These are phyloP conservation scores for Sciurus carolinensis DNA, from an alignment of 2,797 vertebrate genomes.

Conservation along the genomic window DNA sequence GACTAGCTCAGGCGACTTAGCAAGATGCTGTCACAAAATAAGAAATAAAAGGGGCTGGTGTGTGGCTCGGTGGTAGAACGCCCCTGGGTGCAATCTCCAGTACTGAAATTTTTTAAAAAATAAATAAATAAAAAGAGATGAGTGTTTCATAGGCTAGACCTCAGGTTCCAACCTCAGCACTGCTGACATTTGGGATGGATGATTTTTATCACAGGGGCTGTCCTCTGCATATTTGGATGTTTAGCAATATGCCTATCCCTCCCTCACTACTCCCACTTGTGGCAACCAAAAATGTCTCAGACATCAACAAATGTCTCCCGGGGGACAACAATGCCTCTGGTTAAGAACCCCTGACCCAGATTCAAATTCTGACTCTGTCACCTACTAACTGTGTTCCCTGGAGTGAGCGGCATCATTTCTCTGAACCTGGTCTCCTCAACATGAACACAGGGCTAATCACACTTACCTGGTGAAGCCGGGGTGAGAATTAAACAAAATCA, in stretches of 20 bases:
- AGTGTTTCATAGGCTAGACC: neutral
- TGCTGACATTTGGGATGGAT: neutral
- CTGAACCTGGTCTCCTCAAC: neutral
- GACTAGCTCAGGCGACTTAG: too few species aligned
- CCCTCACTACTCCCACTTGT: neutral
- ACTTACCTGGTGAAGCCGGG: neutral
- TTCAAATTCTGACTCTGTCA: neutral
- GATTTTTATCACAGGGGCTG: neutral
- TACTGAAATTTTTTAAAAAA: too few species aligned
- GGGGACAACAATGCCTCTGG: neutral
- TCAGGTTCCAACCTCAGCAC: neutral
- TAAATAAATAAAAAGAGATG: neutral
- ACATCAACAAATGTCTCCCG: neutral
- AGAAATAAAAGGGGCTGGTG: too few species aligned
- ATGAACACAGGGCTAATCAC: neutral
- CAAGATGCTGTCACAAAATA: too few species aligned
- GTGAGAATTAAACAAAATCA: slow-evolving; percentile 39
- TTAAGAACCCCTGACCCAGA: neutral
- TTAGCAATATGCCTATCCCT: neutral
- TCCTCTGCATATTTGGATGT: neutral
- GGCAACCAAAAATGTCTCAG: neutral
- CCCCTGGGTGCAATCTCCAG: too few species aligned
- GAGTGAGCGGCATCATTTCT: neutral
- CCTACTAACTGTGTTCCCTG: neutral
- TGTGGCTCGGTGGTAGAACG: too few species aligned